These are phyloP conservation scores for Micropoecilia bifurca DNA, from an alignment of 2,797 vertebrate genomes.

Conservation along the genomic window DNA sequence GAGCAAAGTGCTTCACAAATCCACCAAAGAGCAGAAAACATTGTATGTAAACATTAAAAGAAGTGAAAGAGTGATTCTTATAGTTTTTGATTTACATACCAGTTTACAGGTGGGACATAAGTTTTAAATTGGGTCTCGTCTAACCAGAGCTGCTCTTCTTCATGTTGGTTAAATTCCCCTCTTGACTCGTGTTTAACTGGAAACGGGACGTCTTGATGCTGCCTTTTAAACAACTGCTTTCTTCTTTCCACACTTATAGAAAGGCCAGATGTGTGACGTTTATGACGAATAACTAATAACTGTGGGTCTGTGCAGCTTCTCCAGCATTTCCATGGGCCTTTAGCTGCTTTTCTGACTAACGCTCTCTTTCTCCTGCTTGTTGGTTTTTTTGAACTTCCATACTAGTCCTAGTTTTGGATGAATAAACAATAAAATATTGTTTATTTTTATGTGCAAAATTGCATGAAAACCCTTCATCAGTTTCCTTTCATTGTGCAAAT, in stretches of 20 bases:
- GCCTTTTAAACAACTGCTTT: neutral
- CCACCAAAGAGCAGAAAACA: neutral
- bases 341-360: neutral
- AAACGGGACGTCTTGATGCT: neutral
- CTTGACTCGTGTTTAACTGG: neutral
- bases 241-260: neutral
- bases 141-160: neutral
- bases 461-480: neutral
- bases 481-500: neutral
- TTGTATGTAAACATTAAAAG: neutral
- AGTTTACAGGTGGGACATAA: neutral
- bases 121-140: neutral
- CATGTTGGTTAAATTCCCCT: neutral
- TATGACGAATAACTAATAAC: neutral
- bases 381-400: neutral
- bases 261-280: neutral
- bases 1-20: neutral
- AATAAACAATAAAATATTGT: neutral
- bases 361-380: neutral
- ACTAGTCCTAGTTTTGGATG: neutral
- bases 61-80: neutral
- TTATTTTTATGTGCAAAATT: neutral
- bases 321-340: neutral
- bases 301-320: neutral
- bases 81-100: neutral